Percentiles rank a stretch among this genome's conserved stretches.
Evolutionary conservation across 2,113 vertebrate species (phyloP).

Genomic region (Natator depressus): DNA sequence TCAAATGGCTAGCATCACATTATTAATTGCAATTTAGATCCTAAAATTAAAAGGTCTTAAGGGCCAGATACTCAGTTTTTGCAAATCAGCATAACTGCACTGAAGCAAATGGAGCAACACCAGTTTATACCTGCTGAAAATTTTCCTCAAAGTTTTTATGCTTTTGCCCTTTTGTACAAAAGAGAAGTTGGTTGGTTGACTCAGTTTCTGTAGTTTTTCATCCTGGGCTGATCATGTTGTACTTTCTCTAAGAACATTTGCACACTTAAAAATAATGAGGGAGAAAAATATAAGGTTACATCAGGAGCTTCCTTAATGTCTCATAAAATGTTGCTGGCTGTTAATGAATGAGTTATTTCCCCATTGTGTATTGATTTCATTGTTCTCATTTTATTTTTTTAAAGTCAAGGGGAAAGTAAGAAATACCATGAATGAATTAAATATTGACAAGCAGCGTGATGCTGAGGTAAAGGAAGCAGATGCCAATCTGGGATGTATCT

Average conservation of each 20-base stretch:
- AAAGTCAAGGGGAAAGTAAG: background rate
- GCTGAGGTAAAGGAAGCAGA: background rate
- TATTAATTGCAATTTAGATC: background rate
- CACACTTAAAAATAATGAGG: background rate
- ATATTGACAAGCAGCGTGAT: background rate
- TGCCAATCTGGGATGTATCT: background rate
- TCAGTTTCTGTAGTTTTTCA: background rate
- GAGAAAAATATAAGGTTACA: background rate
- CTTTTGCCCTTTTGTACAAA: background rate
- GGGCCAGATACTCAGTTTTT: background rate
- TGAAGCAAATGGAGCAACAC: background rate
- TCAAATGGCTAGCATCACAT: no score
- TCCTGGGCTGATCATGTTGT: background rate
- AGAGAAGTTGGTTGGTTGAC: background rate
- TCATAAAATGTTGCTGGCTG: conserved; percentile 9
- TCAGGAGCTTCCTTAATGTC: background rate
- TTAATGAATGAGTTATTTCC: background rate
- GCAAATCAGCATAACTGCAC: background rate
- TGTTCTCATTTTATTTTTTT: background rate
- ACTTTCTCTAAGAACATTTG: background rate
- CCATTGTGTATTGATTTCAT: background rate
- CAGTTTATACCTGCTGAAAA: background rate
- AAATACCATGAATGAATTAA: background rate
- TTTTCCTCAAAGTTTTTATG: background rate
- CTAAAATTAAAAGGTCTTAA: background rate